These are phyloP conservation scores for Onychostruthus taczanowskii DNA, from an alignment of 2,113 vertebrate genomes.

Conservation along the genomic window DNA sequence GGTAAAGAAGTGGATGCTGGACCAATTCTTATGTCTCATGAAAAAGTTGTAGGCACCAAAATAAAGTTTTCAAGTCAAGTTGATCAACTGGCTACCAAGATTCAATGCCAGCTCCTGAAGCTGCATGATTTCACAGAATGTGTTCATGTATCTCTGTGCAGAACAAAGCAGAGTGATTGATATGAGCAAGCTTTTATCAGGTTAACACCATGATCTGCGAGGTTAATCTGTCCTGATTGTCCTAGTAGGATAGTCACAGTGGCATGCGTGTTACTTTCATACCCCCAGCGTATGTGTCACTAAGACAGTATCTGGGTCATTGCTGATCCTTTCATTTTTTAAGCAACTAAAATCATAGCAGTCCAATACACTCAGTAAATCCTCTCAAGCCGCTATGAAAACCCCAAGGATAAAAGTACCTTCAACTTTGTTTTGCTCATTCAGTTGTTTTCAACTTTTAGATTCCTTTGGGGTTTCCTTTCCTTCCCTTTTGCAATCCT, in stretches of 20 bases:
- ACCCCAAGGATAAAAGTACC: constrained; percentile 22
- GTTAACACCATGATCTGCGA: neutral
- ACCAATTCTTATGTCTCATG: neutral
- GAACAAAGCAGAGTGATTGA: neutral
- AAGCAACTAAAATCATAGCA: neutral
- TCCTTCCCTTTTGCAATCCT: neutral
- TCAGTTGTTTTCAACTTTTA: neutral
- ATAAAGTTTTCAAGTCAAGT: neutral
- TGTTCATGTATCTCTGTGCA: neutral
- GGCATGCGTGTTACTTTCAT: neutral
- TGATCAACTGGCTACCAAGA: neutral
- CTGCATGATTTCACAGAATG: neutral
- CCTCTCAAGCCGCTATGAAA: neutral
- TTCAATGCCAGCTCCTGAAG: neutral
- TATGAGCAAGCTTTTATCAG: neutral
- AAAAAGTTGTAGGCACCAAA: neutral
- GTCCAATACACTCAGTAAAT: neutral
- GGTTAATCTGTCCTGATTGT: neutral
- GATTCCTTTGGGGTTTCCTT: constrained; percentile 3
- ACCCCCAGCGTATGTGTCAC: neutral
- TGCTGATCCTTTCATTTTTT: neutral
- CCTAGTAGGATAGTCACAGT: neutral
- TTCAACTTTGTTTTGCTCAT: neutral
- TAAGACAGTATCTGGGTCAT: accelerated
- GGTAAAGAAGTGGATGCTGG: neutral